Conservation (phyloP, 2,888 invertebrate genomes). For the Cosmia pyralina region DNA sequence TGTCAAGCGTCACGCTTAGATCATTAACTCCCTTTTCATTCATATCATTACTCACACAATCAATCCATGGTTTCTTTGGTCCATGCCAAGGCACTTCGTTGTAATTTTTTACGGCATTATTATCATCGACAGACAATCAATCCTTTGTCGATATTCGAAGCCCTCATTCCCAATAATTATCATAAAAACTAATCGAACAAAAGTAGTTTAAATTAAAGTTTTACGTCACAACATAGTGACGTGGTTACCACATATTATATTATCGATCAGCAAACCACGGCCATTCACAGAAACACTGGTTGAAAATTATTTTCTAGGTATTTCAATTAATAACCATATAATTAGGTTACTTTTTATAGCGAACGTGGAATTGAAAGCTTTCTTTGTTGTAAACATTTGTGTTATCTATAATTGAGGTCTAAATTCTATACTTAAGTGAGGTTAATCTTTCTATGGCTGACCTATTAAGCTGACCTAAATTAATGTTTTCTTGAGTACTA, state of each 20-base stretch:
- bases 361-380: constrained; percentile 9
- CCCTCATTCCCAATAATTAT: neutral
- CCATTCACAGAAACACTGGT: constrained; percentile 46
- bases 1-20: too few species aligned
- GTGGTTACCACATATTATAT: constrained; percentile 8
- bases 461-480: neutral
- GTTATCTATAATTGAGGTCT: constrained; percentile 10
- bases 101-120: too few species aligned
- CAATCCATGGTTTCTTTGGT: too few species aligned
- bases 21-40: too few species aligned
- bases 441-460: neutral
- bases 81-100: too few species aligned
- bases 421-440: constrained; percentile 2
- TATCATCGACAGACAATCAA: too few species aligned
- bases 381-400: constrained; percentile 26
- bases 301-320: constrained; percentile 43
- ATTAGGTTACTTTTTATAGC: constrained; percentile 18
- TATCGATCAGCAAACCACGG: constrained; percentile 43
- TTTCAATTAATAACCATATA: constrained; percentile 24
- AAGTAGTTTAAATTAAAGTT: neutral
- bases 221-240: constrained; percentile 10
- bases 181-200: neutral
- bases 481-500: too few species aligned
- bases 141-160: too few species aligned
- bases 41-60: too few species aligned